phyloP scores from a whole-genome alignment of 2,888 invertebrate genomes.

The Diarsia mendica region DNA sequence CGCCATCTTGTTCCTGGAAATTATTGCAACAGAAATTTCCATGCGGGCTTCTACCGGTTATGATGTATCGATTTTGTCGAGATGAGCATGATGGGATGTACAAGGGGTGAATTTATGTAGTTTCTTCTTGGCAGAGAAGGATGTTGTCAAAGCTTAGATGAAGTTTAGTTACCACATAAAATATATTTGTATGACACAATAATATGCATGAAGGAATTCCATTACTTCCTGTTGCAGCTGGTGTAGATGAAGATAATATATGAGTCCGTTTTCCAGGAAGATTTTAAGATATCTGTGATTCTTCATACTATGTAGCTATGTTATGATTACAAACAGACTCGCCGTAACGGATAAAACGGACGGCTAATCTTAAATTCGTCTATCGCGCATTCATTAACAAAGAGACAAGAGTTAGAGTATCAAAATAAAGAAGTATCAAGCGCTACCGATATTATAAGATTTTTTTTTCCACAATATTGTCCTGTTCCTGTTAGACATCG shows the following conservation, averaged over 20 bases:
- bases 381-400: not conserved
- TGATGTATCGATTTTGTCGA: constrained; percentile 25
- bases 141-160: not conserved
- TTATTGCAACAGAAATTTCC: constrained; percentile 58
- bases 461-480: not conserved
- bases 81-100: constrained; percentile 2
- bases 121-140: not conserved
- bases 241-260: constrained; percentile 6
- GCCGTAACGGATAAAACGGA: not conserved
- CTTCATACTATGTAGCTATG: not conserved
- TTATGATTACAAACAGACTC: not conserved
- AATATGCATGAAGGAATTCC: constrained; percentile 21
- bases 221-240: constrained; percentile 34
- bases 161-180: not conserved
- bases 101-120: not conserved
- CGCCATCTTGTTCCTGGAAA: constrained; percentile 72
- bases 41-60: constrained; percentile 27
- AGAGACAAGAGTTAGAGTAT: not conserved
- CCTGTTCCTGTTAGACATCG: not conserved
- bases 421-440: constrained; percentile 9
- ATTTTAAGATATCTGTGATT: not conserved
- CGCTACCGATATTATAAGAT: not conserved
- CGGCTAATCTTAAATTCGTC: not conserved
- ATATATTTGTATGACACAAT: constrained; percentile 13
- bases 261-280: constrained; percentile 28